phyloP scores from a whole-genome alignment of 2,888 invertebrate genomes.

The Cerceris ruficornis region DNA sequence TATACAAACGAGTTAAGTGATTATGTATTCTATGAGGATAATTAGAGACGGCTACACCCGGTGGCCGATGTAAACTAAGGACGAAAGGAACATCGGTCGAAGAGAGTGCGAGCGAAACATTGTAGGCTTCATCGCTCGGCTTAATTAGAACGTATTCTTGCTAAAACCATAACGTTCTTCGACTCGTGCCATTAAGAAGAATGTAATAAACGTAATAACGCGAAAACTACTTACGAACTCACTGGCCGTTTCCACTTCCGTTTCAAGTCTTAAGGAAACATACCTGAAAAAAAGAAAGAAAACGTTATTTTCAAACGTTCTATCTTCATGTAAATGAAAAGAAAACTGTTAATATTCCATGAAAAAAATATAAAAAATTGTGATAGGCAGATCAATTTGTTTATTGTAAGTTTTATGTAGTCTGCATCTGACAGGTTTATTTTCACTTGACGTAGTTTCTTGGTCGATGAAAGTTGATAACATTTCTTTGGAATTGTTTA shows the following conservation, averaged over 20 bases:
- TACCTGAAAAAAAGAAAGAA: constrained; percentile 36
- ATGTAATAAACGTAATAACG: constrained; percentile 24
- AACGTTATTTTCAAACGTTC: neutral
- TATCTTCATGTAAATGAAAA: neutral
- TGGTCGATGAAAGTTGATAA: no score
- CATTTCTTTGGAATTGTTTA: no score
- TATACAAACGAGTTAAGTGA: neutral
- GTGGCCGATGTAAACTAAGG: constrained; percentile 6
- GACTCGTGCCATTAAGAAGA: constrained; percentile 17
- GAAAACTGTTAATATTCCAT: no score
- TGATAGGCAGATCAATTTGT: no score
- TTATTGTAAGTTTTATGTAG: no score
- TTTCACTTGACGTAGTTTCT: no score
- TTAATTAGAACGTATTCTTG: constrained; percentile 44
- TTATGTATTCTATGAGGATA: constrained; percentile 9
- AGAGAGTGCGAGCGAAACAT: neutral
- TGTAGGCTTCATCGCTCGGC: constrained; percentile 9
- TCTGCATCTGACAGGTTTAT: no score
- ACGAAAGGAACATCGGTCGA: constrained; percentile 1
- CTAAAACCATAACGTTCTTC: constrained; percentile 38
- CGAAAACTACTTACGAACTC: constrained; percentile 27
- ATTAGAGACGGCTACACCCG: neutral
- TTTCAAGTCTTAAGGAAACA: constrained; percentile 11
- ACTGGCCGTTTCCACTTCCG: neutral
- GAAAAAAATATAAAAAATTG: no score